These are phyloP conservation scores for Tetraodon nigroviridis DNA, from an alignment of 2,113 vertebrate species.

Conservation along the genomic window DNA sequence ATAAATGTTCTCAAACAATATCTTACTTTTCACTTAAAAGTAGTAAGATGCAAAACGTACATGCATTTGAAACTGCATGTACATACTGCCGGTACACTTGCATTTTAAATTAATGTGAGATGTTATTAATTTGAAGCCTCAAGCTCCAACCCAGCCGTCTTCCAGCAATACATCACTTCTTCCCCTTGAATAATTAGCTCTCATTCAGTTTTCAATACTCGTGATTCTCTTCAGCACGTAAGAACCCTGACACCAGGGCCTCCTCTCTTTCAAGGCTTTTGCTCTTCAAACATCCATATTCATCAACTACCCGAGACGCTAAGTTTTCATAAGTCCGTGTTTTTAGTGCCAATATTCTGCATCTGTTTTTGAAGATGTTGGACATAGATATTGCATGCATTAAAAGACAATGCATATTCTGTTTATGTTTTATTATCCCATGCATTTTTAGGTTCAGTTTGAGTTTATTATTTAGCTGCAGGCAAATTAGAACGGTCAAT, in stretches of 20 bases:
- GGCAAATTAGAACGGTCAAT: no score
- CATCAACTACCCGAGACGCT: neutral
- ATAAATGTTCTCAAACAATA: no score
- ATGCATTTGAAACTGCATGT: no score
- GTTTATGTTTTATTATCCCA: no score
- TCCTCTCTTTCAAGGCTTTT: neutral
- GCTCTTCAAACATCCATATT: constrained; percentile 10
- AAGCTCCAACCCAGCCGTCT: constrained; percentile 8
- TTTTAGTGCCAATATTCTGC: neutral
- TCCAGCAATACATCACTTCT: constrained; percentile 34
- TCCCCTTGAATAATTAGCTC: constrained; percentile 32
- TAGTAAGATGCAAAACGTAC: no score
- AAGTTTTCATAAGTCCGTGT: neutral
- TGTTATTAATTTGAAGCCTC: neutral
- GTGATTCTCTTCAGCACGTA: constrained; percentile 18
- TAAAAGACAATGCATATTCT: neutral
- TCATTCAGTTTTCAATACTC: constrained; percentile 38
- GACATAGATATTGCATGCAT: neutral
- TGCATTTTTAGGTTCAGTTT: no score
- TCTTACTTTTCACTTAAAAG: no score
- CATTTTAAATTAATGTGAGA: neutral
- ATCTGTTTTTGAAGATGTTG: neutral
- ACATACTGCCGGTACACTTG: neutral
- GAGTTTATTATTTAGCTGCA: no score
- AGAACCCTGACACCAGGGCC: constrained; percentile 10